A percentile compares a stretch with the other conserved stretches of the same genome.
phyloP scores from a whole-genome alignment of 2,797 vertebrate genomes.

The Remorina albescens region DNA sequence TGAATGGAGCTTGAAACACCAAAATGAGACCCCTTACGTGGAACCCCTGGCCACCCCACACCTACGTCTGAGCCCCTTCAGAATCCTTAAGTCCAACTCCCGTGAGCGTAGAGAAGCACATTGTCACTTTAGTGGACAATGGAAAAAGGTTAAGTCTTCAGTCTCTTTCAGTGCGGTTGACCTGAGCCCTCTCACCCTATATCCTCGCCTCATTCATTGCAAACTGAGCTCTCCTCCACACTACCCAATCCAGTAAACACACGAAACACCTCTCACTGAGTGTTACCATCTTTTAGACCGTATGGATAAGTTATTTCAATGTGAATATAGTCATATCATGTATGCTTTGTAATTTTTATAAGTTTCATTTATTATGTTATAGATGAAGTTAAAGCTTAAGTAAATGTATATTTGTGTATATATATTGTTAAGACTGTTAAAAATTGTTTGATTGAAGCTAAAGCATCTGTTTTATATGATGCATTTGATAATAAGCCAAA shows the following conservation, averaged over 20 bases:
- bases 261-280: slow-evolving; percentile 70
- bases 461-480: slow-evolving; percentile 9
- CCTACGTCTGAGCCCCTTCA: slow-evolving; percentile 20
- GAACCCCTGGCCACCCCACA: slow-evolving; percentile 10
- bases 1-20: slow-evolving; percentile 28
- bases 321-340: slow-evolving; percentile 38
- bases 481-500: slow-evolving; percentile 6
- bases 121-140: slow-evolving; percentile 24
- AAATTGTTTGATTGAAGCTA: slow-evolving; percentile 34
- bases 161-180: slow-evolving; percentile 27
- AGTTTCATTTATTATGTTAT: slow-evolving; percentile 64
- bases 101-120: slow-evolving; percentile 40
- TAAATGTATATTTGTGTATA: slow-evolving; percentile 48
- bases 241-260: slow-evolving; percentile 60
- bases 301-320: slow-evolving; percentile 60
- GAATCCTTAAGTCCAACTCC: slow-evolving; percentile 7
- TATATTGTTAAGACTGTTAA: slow-evolving; percentile 45
- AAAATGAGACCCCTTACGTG: slow-evolving; percentile 18
- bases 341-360: slow-evolving; percentile 40
- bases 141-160: slow-evolving; percentile 19
- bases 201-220: slow-evolving; percentile 58
- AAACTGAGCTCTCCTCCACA: slow-evolving; percentile 37
- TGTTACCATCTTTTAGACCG: slow-evolving; percentile 67
- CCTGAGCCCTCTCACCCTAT: slow-evolving; percentile 35
- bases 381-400: slow-evolving; percentile 62